These are phyloP conservation scores for Eleutherodactylus coqui DNA, from an alignment of 2,797 vertebrate genomes.

Conservation along the genomic window DNA sequence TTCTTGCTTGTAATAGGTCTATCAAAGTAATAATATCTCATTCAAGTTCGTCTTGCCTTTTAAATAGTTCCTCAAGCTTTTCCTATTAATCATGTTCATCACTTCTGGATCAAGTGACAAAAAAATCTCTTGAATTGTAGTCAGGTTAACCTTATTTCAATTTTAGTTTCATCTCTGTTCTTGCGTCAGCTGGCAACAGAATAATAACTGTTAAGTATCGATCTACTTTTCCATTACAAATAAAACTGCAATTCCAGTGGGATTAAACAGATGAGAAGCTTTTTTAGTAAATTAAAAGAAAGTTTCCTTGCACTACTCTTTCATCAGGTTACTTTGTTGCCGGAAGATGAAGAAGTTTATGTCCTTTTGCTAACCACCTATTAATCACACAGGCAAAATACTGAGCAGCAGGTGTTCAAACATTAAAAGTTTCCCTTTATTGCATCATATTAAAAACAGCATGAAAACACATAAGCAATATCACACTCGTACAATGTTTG, in stretches of 20 bases:
- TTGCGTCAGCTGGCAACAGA: not conserved
- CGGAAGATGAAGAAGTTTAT: constrained; percentile 9
- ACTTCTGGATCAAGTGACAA: not conserved
- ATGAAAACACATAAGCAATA: constrained; percentile 53
- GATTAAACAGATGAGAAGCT: constrained; percentile 35
- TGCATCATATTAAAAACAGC: constrained; percentile 60
- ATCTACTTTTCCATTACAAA: constrained; percentile 10
- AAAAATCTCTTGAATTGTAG: not conserved
- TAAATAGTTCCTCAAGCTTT: not conserved
- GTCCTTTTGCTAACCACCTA: constrained; percentile 23
- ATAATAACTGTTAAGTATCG: constrained; percentile 1
- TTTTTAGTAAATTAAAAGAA: constrained; percentile 26
- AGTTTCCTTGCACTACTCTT: constrained; percentile 8
- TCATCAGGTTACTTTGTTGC: constrained; percentile 13
- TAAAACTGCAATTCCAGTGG: not conserved
- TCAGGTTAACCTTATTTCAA: not conserved
- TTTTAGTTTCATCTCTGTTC: not conserved
- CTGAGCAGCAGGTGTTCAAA: constrained; percentile 49
- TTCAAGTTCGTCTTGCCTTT: not conserved
- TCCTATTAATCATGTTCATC: not conserved
- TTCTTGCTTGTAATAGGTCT: not conserved
- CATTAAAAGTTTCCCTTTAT: constrained; percentile 49
- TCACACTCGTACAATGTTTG: constrained; percentile 56
- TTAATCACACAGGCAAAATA: constrained; percentile 40
- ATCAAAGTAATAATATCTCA: not conserved